A percentile compares a stretch with the other conserved stretches of the same genome.
phyloP scores from a whole-genome alignment of 1,140 invertebrate genomes.

The Bombus difficillimus region DNA sequence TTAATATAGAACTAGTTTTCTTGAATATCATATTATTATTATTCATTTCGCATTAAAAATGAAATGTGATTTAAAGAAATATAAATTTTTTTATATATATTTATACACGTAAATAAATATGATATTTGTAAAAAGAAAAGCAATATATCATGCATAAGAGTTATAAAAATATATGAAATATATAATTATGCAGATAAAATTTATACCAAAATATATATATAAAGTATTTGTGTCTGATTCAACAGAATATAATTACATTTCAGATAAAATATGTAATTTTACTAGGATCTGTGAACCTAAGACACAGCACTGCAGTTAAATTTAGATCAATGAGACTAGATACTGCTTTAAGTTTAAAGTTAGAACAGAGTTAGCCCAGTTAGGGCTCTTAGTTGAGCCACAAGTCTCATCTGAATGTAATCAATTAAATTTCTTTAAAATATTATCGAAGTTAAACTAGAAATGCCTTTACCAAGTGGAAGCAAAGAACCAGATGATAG shows the following conservation, averaged over 20 bases:
- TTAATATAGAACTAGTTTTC: background rate
- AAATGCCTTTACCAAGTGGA: slow-evolving; percentile 71
- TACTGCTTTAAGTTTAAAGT: slow-evolving; percentile 81
- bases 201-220: background rate
- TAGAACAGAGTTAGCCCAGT: slow-evolving; percentile 79
- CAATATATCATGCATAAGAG: background rate
- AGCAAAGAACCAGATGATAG: slow-evolving; percentile 78
- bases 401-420: slow-evolving; percentile 72
- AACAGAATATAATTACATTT: slow-evolving; percentile 33
- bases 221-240: background rate
- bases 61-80: background rate
- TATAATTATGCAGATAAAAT: slow-evolving; percentile 2
- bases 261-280: slow-evolving; percentile 59
- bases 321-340: slow-evolving; percentile 79
- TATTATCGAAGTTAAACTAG: slow-evolving; percentile 40
- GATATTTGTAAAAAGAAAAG: background rate
- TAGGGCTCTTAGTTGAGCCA: slow-evolving; percentile 72
- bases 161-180: background rate
- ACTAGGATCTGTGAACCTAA: slow-evolving; percentile 74
- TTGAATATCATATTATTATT: background rate
- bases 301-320: slow-evolving; percentile 76
- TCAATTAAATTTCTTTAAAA: slow-evolving; percentile 66
- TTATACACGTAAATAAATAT: background rate
- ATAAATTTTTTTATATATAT: slow-evolving; percentile 1
- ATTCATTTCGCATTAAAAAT: background rate